Base-by-base conservation (phyloP, 2,797 vertebrate species). In the Staurois parvus region DNA sequence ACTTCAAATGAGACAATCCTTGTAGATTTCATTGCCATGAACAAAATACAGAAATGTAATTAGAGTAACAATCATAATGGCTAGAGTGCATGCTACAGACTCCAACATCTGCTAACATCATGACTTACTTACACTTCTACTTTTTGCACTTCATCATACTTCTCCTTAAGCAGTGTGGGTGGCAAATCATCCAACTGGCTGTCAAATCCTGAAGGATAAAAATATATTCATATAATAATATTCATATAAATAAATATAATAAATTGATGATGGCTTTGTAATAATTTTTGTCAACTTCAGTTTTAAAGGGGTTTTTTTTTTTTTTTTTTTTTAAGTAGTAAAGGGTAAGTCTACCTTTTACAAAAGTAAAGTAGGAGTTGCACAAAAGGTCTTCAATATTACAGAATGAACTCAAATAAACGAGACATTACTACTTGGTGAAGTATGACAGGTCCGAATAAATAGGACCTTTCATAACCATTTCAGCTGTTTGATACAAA, bases 111-210 rank as follows among this genome's bases (percentile, higher is more conserved):
- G 2, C 9, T 64, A 2, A 15, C 13, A 26, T 64, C 59, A 26
- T 66, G 26, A 29, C n/a, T 11, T 21, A 73, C 93, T 34, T 96
- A 99, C 98, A 93, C 96, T 76, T 96, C 93, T 84, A 96, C 91
- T 34, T 94, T 7, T 0, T 96, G 96, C 84, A 98, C 87, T 0
- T 93, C 89, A 32, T 93, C 85, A 84, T 96, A 99, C 42, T 96
- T 95, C 88, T 91, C 93, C 92, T 96, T 96, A 90, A 99, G 88
- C 89, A 92, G 91, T 0, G 95, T 94, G 32, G 94, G 90, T 64
- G 94, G 88, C 24, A 96, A 95, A 88, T 98, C 97, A 88, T 95
- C 93, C 69, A 98, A 93, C 30, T 96, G 96, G 90, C 95, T 97
- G 74, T 90, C 90, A 52, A 84, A 77, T 40, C 84, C 97, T 98